Base-by-base conservation (phyloP, 2,888 invertebrate genomes). In the Caenorhabditis uteleia region DNA sequence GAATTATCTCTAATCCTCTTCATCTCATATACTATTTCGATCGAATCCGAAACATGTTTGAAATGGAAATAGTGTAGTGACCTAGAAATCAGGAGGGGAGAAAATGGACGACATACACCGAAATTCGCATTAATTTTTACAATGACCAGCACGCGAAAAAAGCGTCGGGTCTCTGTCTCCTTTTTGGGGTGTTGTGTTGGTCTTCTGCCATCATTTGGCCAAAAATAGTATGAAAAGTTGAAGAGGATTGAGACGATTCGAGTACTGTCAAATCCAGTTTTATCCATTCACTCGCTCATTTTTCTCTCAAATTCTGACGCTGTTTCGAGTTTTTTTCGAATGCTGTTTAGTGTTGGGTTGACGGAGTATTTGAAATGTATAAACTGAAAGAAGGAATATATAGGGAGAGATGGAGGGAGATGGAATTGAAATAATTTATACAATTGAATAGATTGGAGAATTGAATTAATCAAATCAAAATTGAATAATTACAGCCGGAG, bases 101-200 rank as follows among this genome's bases (percentile, higher is more conserved):
- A n/a, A n/a, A n/a, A n/a, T n/a, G n/a, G 33, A 39, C 40, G 29
- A 50, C 27, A 42, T 40, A 33, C 36, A n/a, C n/a, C n/a, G 49
- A 46, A 50, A 58, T 48, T 48, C 57, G 57, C 57, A 57, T 57
- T 57, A 57, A 57, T 57, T 57, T 57, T 57, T 57, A 57, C 57
- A 57, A 39, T 49, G 44, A 18, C 44, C 36, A 26, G 18, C 29
- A 31, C 44, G 21, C 53, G 53, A 20, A n/a, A 21, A 27, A 26
- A 38, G 29, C 34, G 18, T 43, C 16, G 6, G 44, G 18, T n/a
- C n/a, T n/a, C n/a, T n/a, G n/a, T n/a, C n/a, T n/a, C n/a, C n/a
- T n/a, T n/a, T n/a, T n/a, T n/a, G n/a, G n/a, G n/a, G n/a, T n/a
- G n/a, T n/a, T n/a, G n/a, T n/a, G n/a, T n/a, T n/a, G n/a, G n/a